Evolutionary conservation across 2,113 vertebrate genomes (phyloP).

Genomic region (Poeciliopsis retropinna): DNA sequence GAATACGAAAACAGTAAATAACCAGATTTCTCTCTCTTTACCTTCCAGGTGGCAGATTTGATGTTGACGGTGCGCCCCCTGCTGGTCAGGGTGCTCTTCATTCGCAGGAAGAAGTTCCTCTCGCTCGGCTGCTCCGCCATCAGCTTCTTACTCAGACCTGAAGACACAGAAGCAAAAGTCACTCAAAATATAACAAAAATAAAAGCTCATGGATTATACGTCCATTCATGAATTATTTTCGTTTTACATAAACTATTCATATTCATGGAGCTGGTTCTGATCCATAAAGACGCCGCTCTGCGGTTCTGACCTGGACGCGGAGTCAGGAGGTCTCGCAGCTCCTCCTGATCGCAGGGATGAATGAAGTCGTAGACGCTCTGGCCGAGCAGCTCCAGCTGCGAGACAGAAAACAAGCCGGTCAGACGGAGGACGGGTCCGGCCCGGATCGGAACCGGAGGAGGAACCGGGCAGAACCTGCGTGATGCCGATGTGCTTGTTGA

Average conservation of each 20-base stretch:
- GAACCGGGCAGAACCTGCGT: conserved; percentile 77
- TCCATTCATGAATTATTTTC: no score
- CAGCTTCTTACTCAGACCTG: conserved; percentile 79
- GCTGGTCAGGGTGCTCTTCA: conserved; percentile 88
- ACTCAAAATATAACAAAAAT: not conserved
- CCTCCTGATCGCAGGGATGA: conserved; percentile 90
- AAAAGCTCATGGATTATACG: no score
- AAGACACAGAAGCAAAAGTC: not conserved
- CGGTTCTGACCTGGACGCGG: conserved; percentile 78
- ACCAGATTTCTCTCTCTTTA: conserved; percentile 18
- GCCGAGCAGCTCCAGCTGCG: conserved; percentile 88
- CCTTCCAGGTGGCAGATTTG: conserved; percentile 90
- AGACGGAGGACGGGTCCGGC: not conserved
- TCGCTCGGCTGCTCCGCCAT: conserved; percentile 48
- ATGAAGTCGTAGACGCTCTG: conserved; percentile 88
- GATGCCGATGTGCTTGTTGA: conserved; percentile 88
- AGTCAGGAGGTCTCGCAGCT: conserved; percentile 85
- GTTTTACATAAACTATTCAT: no score
- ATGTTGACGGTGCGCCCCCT: conserved; percentile 87
- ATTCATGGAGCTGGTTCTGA: no score
- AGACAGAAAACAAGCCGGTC: not conserved
- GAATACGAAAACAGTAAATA: no score
- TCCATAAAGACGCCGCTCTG: no score
- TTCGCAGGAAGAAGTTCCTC: conserved; percentile 83
- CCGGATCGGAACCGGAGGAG: not conserved